phyloP scores from a whole-genome alignment of 2,113 vertebrate species.

The Plecturocebus donacophilus region DNA sequence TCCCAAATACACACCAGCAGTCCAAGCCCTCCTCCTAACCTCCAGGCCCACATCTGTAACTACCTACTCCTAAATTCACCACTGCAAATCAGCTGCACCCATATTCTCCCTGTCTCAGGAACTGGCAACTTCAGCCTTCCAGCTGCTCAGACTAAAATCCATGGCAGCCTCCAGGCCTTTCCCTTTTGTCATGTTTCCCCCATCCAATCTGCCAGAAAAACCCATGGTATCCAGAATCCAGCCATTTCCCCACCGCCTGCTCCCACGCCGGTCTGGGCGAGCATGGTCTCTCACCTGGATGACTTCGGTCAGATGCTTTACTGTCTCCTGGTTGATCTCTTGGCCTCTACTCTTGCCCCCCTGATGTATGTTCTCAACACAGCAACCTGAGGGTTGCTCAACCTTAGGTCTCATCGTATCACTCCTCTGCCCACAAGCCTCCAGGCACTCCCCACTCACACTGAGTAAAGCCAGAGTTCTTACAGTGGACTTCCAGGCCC shows the following conservation, averaged over 20 bases:
- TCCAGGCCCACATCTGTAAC: neutral
- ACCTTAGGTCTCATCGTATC: neutral
- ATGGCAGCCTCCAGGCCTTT: neutral
- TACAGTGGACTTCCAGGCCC: neutral
- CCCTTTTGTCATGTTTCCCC: neutral
- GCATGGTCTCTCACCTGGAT: neutral
- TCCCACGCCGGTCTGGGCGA: neutral
- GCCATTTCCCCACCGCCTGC: neutral
- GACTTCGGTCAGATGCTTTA: neutral
- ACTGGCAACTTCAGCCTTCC: neutral
- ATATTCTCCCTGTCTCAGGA: neutral
- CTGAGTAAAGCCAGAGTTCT: neutral
- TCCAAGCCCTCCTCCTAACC: neutral
- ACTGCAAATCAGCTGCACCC: fast-evolving
- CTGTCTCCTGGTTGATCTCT: neutral
- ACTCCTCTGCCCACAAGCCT: neutral
- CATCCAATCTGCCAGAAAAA: neutral
- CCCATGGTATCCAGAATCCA: neutral
- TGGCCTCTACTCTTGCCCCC: neutral
- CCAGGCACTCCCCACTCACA: neutral
- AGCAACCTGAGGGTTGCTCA: neutral
- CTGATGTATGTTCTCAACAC: neutral
- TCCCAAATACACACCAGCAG: neutral
- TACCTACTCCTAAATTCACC: neutral
- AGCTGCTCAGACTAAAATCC: neutral